Percentiles rank a stretch among this genome's conserved stretches.
Evolutionary conservation across 2,113 vertebrate genomes (phyloP).

Genomic region (Sinocyclocheilus anshuiensis): DNA sequence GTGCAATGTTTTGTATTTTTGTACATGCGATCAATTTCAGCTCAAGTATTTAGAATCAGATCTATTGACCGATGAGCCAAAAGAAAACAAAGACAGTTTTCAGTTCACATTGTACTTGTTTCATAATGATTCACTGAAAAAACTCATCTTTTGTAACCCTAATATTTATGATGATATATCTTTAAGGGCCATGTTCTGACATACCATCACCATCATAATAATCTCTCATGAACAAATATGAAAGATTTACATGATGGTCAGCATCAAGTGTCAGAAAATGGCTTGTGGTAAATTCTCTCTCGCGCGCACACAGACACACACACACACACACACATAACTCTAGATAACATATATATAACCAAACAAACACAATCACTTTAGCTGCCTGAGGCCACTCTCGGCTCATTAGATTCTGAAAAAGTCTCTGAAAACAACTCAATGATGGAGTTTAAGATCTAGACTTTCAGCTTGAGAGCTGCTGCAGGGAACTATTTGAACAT

Average conservation of each 20-base stretch:
- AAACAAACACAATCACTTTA: not conserved
- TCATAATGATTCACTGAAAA: not conserved
- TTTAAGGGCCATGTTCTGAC: not conserved
- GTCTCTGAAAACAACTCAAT: constrained; percentile 13
- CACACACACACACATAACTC: not conserved
- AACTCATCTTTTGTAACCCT: not conserved
- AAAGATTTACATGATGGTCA: constrained; percentile 13
- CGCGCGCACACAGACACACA: not conserved
- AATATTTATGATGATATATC: not conserved
- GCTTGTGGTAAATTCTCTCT: constrained; percentile 42
- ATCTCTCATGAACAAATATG: not conserved
- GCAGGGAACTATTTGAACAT: not conserved
- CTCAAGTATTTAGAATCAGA: not conserved
- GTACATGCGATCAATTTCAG: not conserved
- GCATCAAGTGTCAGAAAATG: constrained; percentile 31
- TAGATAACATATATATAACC: not conserved
- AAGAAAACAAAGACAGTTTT: not conserved
- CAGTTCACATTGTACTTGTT: not conserved
- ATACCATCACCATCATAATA: not conserved
- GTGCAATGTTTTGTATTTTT: constrained; percentile 6
- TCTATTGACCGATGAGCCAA: not conserved
- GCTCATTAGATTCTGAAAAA: constrained; percentile 14
- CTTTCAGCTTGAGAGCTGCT: not conserved
- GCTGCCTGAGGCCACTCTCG: constrained; percentile 25
- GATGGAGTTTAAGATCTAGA: constrained; percentile 2